phyloP scores from a whole-genome alignment of 2,797 vertebrate species.

The Helarctos malayanus region DNA sequence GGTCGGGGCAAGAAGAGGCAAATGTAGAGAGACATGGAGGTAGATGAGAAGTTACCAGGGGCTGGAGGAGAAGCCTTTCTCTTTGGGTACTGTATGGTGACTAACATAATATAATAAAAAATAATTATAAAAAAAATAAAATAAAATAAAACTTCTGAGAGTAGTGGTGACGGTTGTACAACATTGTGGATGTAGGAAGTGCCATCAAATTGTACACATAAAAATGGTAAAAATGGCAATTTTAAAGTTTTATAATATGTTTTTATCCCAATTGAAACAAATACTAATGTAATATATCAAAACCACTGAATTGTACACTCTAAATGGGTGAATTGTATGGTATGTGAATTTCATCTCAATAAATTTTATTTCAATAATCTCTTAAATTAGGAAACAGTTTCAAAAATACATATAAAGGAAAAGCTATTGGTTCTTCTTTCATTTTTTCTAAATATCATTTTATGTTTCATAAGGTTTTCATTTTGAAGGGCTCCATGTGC shows the following conservation, averaged over 20 bases:
- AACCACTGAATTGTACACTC: background rate
- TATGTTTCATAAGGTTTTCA: background rate
- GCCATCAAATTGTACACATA: background rate
- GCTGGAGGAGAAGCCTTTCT: background rate
- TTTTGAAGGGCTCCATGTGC: background rate
- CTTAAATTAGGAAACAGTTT: background rate
- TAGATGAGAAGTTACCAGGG: background rate
- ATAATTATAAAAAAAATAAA: too few relatives aligned
- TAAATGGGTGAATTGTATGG: background rate
- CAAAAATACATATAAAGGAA: background rate
- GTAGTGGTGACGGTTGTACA: background rate
- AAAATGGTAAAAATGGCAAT: background rate
- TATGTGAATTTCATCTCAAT: background rate
- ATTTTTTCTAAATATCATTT: conserved; percentile 25
- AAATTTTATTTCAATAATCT: background rate
- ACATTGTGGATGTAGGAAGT: background rate
- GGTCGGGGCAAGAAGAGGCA: background rate
- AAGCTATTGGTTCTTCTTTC: background rate
- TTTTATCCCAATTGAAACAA: background rate
- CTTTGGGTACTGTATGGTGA: background rate
- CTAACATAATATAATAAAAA: too few relatives aligned
- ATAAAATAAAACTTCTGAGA: background rate
- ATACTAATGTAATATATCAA: background rate
- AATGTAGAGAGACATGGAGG: background rate
- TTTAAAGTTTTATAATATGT: background rate